phyloP scores from a whole-genome alignment of 92 coral and sea anemone genomes.

The Micromussa lordhowensis region DNA sequence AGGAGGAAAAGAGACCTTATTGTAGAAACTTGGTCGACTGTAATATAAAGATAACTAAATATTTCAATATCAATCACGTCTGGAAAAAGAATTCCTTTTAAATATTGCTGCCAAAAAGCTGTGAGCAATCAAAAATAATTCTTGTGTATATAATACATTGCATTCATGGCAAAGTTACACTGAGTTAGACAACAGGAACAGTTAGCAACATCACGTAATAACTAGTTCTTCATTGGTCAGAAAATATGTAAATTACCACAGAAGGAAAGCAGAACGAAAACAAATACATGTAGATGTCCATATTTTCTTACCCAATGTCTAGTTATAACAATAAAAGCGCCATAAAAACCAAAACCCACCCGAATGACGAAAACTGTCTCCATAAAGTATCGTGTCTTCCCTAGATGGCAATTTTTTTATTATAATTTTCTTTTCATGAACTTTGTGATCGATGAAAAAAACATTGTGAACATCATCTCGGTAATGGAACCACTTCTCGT shows the following conservation, averaged over 20 bases:
- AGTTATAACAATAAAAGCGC: slow-evolving; percentile 8
- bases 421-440: no score
- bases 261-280: background rate
- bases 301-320: background rate
- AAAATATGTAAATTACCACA: slow-evolving; percentile 17
- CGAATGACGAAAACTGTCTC: background rate
- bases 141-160: background rate
- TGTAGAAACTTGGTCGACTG: background rate
- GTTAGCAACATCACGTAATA: background rate
- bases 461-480: background rate
- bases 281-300: no score
- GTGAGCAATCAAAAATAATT: background rate
- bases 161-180: background rate
- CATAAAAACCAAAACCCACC: background rate
- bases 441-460: background rate
- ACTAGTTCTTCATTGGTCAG: background rate
- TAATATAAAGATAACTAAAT: background rate
- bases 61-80: background rate
- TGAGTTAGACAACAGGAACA: background rate
- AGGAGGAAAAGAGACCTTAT: background rate
- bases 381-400: background rate
- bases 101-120: background rate
- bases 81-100: no score
- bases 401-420: background rate
- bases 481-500: background rate